Conservation (phyloP, 2,888 invertebrate genomes). For the Theretra japonica region DNA sequence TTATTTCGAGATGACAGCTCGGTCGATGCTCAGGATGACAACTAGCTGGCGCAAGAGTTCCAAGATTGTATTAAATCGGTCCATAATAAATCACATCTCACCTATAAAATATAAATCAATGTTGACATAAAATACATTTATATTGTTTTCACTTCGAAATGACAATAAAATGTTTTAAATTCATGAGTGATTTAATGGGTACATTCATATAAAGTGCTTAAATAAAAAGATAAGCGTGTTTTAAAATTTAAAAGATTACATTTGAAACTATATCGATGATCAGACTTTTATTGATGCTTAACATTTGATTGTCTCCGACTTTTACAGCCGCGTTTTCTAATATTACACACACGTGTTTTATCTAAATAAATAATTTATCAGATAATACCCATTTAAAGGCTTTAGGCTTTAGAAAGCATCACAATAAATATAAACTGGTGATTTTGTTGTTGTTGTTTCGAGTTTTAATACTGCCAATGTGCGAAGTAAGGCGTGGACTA, state of each 20-base stretch:
- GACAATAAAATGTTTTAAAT: constrained; percentile 81
- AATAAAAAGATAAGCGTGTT: constrained; percentile 55
- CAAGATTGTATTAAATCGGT: constrained; percentile 75
- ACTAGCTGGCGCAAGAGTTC: constrained; percentile 43
- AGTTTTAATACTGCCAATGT: not conserved
- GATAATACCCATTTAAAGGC: constrained; percentile 4
- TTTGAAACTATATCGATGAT: constrained; percentile 61
- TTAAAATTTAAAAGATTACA: constrained; percentile 54
- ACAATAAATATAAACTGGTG: not conserved
- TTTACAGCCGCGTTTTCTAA: constrained; percentile 44
- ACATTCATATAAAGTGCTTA: constrained; percentile 62
- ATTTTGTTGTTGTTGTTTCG: not conserved
- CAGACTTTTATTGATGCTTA: constrained; percentile 63
- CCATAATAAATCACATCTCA: constrained; percentile 78
- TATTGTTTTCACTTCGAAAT: constrained; percentile 82
- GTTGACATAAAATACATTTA: constrained; percentile 81
- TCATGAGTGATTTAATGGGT: constrained; percentile 79
- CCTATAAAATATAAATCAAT: constrained; percentile 83
- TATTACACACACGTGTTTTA: constrained; percentile 36
- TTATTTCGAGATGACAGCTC: constrained; percentile 5
- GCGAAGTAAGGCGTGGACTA: not conserved
- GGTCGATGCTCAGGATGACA: constrained; percentile 38
- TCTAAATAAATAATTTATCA: constrained; percentile 29
- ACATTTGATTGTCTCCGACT: constrained; percentile 52
- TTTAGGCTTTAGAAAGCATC: constrained; percentile 12